Evolutionary conservation across 1,140 invertebrate species (phyloP), one percentile per base, ranked within the genome.

Genomic region (Musca vetustissima): DNA sequence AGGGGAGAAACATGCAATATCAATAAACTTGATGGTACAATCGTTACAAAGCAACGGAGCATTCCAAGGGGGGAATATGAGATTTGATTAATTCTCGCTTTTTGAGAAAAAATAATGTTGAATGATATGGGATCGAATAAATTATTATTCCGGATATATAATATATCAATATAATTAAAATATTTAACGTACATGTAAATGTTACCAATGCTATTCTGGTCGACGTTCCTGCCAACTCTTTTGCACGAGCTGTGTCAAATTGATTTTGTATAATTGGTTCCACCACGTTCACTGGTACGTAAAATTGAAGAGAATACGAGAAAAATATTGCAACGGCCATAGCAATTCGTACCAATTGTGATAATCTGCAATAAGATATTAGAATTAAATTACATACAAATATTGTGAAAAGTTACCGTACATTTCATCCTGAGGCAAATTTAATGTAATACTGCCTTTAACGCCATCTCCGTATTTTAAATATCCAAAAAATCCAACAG

Each of bases 401-500:
- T n/a, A n/a, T n/a, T n/a, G n/a, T n/a, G n/a, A n/a, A n/a, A n/a
- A 32, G n/a, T 1, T 3, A 11, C 7, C 91, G 89, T 85, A 93
- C 91, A 90, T 77, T 75, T 91, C 87, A 76, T 88, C 82, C 21
- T 84, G 83, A 1, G 92, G 92, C 59, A 96, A 83, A 83, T 95
- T 93, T 1, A 96, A 84, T 3, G 94, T 96, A 61, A 97, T 92
- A 80, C 92, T 95, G 15, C 92, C 93, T 70, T 87, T 82, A 1
- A 93, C 90, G 69, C 83, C 79, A 53, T 93, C 89, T 2, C 94
- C 94, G 83, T 93, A 97, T 75, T 93, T 93, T 19, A 97, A 84
- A 80, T 95, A 97, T 15, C 94, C 95, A 84, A 93, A 97, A 83
- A 96, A 96, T 48, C 94, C 95, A 28, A 96, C 89, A 4, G 89